phyloP scores from a whole-genome alignment of 2,888 invertebrate species.

The Spicauda simplicius region DNA sequence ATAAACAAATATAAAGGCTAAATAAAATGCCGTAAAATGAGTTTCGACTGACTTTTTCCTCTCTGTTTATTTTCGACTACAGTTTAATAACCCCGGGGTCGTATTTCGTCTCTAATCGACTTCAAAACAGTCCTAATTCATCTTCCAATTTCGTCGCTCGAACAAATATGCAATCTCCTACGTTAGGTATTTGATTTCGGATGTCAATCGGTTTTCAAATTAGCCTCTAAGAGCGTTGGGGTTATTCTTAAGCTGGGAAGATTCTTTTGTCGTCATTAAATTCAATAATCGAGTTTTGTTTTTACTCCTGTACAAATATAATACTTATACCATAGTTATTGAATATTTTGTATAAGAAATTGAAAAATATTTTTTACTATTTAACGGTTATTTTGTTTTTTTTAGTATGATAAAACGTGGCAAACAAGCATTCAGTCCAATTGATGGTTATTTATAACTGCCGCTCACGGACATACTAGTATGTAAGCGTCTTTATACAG shows the following conservation, averaged over 20 bases:
- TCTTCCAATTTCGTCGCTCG: slow-evolving; percentile 36
- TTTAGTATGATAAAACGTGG: too few species aligned
- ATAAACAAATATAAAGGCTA: slow-evolving; percentile 3
- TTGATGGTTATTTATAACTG: too few species aligned
- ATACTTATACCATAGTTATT: too few species aligned
- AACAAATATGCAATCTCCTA: slow-evolving; percentile 36
- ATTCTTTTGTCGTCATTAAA: not conserved
- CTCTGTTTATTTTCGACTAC: slow-evolving; percentile 2
- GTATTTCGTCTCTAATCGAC: slow-evolving; percentile 28
- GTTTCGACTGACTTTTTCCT: slow-evolving; percentile 12
- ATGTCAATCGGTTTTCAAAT: slow-evolving; percentile 27
- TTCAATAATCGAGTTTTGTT: not conserved
- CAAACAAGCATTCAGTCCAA: too few species aligned
- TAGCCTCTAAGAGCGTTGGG: not conserved
- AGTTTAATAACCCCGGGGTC: slow-evolving; percentile 16
- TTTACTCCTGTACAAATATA: not conserved
- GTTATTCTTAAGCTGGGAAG: not conserved
- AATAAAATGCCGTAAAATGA: slow-evolving; percentile 17
- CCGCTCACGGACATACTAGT: too few species aligned
- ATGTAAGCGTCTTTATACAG: too few species aligned
- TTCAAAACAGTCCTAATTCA: slow-evolving; percentile 37
- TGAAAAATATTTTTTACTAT: too few species aligned
- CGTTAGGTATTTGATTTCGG: slow-evolving; percentile 31
- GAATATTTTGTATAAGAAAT: too few species aligned
- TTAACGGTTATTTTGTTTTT: too few species aligned